Evolutionary conservation across 2,888 invertebrate species (phyloP), one percentile per base, ranked within the genome.

Genomic region (Smittia aterrima): DNA sequence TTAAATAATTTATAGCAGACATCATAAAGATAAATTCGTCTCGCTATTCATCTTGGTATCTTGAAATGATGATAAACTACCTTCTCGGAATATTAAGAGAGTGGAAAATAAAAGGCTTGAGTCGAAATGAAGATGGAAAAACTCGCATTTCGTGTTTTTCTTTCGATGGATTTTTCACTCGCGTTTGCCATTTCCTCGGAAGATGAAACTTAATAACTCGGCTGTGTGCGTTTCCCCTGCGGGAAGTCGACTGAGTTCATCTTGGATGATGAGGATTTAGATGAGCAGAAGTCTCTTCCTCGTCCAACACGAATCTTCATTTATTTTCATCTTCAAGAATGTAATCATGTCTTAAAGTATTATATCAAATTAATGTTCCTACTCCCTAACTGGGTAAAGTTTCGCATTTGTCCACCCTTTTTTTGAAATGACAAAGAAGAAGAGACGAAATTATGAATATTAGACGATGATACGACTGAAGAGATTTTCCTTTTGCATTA

Each of bases 271-370:
- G 32, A 32, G 32, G 32, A 32, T 32, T 32, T 32, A 32, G 32
- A 32, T 32, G 32, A 32, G 32, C 32, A 32, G 4, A 32, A 32
- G 32, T 32, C 32, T 32, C 32, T 32, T 32, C 9, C 32, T 32
- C 32, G 32, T 32, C 32, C 32, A 32, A 32, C 32, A 32, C 32
- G 32, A 9, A 32, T 6, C 32, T 32, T 32, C 32, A 32, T 32
- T 32, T 32, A 32, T 32, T 32, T 32, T 9, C 32, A 32, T 32
- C 18, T 18, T 22, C 58, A 66, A 20, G 38, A 53, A 70, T 68
- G 47, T 54, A 70, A 70, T 70, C 70, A 70, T 70, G 54, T 70
- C 70, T 70, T 54, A 70, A 70, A 70, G 53, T 70, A 70, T 70
- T 70, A 70, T 53, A 70, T 54, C 53, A 54, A 41, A 41, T 70